Base-by-base conservation (phyloP, 1,140 invertebrate genomes). In the Thaumatotibia leucotreta region DNA sequence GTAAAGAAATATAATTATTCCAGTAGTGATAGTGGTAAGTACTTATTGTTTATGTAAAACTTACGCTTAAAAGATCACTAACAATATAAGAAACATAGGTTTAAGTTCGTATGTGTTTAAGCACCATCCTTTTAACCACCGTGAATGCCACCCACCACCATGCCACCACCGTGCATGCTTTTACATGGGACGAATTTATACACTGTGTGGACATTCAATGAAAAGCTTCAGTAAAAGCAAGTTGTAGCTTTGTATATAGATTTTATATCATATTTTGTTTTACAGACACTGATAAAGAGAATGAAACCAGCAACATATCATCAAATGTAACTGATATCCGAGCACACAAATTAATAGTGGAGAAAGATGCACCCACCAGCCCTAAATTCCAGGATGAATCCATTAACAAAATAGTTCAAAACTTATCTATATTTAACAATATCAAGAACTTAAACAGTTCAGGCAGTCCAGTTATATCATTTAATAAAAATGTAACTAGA, bases 201-300 rank as follows among this genome's bases (percentile, higher is more conserved):
- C 9, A 23, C 22, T 14, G 14, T 23, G 33, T 70, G 64, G 20
- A 64, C 45, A 20, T 29, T 22, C 14, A 2, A 9, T 22, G 49
- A 52, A 52, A 20, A 2, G 22, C 2, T 39, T 9, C 10, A 39
- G 14, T 2, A 64, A 63, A 3, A 39, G 9, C 10, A 20, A 63
- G 11, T 20, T 10, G 1, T 35, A 0, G 17, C n/a, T 33, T n/a
- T 49, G 17, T 49, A n/a, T 17, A 31, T 49, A 11, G 11, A 33
- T 65, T 58, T 50, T 29, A 11, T 35, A 54, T 27, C 9, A 8
- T 65, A n/a, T 52, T 39, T 68, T 69, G 45, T 63, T 39, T 79
- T 83, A 66, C 67, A 88, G 87, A 79, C 66, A 86, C 80, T 45
- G 79, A 84, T 29, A 88, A 89, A 73, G 87, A 87, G 78, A 89